phyloP scores from a whole-genome alignment of 2,113 vertebrate species.

The Capricornis sumatraensis region DNA sequence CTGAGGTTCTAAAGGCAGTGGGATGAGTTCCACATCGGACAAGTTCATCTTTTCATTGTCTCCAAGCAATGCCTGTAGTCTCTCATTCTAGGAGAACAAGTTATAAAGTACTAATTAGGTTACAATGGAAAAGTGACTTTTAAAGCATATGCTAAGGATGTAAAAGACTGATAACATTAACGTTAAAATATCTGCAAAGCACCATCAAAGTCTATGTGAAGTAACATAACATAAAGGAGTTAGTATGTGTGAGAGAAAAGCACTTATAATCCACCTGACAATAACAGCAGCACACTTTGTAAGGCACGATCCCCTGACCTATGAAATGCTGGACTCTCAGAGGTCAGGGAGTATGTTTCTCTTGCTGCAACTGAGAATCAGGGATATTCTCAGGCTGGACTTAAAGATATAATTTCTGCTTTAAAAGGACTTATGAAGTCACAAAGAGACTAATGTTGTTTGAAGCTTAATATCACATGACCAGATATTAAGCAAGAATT shows the following conservation, averaged over 20 bases:
- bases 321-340: not conserved
- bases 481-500: not conserved
- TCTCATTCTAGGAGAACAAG: conserved; percentile 87
- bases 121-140: not conserved
- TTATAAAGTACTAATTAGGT: not conserved
- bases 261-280: not conserved
- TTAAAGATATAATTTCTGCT: not conserved
- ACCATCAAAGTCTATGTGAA: not conserved
- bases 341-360: not conserved
- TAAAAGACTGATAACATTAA: not conserved
- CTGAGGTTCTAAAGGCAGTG: conserved; percentile 95
- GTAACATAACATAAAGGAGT: not conserved
- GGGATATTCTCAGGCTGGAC: not conserved
- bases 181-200: not conserved
- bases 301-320: not conserved
- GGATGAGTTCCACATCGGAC: conserved; percentile 95
- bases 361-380: not conserved
- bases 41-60: conserved; percentile 98
- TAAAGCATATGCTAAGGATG: not conserved
- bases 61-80: conserved; percentile 92
- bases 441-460: not conserved
- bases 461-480: not conserved
- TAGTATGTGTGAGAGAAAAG: not conserved
- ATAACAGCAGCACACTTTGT: not conserved
- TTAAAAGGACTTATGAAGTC: conserved; percentile 8